Percentiles rank a stretch among this genome's conserved stretches.
These are phyloP conservation scores for Lepisosteus osseus DNA, from an alignment of 2,113 vertebrate genomes.

Conservation along the genomic window DNA sequence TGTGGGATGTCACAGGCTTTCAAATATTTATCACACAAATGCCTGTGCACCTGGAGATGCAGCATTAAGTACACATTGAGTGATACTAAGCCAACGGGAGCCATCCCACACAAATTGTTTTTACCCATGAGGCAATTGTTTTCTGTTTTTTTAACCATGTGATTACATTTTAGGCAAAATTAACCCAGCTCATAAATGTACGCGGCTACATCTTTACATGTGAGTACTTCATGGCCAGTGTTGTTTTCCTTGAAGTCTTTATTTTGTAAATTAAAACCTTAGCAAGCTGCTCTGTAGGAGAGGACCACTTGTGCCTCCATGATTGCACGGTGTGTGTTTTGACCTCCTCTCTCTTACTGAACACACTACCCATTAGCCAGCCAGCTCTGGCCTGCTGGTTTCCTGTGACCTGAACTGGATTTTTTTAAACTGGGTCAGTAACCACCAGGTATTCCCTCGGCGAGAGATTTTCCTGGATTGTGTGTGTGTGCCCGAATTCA, in stretches of 20 bases:
- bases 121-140: not conserved
- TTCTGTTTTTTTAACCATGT: not conserved
- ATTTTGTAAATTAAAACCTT: not conserved
- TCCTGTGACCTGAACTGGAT: not conserved
- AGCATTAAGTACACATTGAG: constrained; percentile 27
- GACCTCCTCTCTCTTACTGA: not conserved
- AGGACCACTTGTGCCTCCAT: not conserved
- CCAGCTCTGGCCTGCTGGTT: not conserved
- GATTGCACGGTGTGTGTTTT: not conserved
- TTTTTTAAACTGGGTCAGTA: not conserved
- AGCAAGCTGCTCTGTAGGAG: not conserved
- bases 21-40: constrained; percentile 62
- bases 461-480: not conserved
- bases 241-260: not conserved
- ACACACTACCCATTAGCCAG: not conserved
- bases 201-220: not conserved
- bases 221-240: not conserved
- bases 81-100: not conserved
- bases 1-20: constrained; percentile 27
- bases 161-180: not conserved
- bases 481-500: not conserved
- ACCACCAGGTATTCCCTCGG: not conserved
- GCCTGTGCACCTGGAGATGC: constrained; percentile 22
- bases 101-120: not conserved
- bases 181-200: not conserved